Conservation (phyloP, 2,797 vertebrate genomes). For the Lutra lutra region DNA sequence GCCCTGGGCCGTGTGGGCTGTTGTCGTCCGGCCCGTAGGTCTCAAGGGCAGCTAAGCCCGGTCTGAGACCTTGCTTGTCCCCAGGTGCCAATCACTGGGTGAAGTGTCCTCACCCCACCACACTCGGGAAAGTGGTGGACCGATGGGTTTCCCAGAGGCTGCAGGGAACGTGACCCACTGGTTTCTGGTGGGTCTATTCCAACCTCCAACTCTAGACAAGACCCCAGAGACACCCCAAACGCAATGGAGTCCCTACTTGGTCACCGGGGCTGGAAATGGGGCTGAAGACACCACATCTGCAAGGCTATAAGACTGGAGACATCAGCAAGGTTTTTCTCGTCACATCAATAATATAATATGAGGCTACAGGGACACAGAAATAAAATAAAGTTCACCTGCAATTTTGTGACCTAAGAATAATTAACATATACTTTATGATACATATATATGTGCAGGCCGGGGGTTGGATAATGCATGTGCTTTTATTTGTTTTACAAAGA, state of each 20-base stretch:
- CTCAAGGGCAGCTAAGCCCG: background rate
- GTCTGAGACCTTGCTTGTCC: background rate
- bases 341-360: background rate
- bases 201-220: background rate
- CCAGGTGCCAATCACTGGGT: background rate
- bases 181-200: background rate
- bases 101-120: background rate
- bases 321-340: background rate
- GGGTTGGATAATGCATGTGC: rapidly evolving
- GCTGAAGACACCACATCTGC: background rate
- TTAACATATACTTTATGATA: background rate
- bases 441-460: background rate
- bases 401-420: background rate
- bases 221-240: background rate
- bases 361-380: background rate
- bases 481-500: background rate
- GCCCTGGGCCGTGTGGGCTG: rapidly evolving
- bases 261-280: background rate
- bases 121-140: background rate
- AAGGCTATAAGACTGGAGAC: background rate
- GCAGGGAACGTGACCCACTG: background rate
- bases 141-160: background rate
- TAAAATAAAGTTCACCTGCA: background rate
- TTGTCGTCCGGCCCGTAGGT: rapidly evolving
- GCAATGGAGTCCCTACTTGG: background rate